Evolutionary conservation across 2,888 invertebrate species (phyloP).

Genomic region (Cerastoderma edule): DNA sequence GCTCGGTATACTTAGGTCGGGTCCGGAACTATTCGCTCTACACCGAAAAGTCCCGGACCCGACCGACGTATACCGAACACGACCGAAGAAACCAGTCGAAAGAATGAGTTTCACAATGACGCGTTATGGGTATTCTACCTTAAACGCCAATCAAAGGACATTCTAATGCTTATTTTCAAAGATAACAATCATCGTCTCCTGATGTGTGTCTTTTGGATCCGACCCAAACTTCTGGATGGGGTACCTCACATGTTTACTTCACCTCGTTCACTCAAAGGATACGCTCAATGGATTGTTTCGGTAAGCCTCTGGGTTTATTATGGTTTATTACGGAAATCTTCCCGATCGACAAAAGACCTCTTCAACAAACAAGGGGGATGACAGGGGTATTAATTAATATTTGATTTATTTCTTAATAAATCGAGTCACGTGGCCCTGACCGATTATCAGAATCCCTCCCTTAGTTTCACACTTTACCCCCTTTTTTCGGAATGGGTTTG

Average conservation of each 20-base stretch:
- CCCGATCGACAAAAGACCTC: background rate
- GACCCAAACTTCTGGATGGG: background rate
- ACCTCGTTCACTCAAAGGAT: background rate
- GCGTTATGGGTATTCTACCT: too few species aligned
- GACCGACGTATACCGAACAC: too few species aligned
- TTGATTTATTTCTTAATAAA: constrained; percentile 57
- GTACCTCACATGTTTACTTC: background rate
- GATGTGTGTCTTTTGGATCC: background rate
- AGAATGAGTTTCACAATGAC: too few species aligned
- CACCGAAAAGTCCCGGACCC: too few species aligned
- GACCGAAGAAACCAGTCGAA: too few species aligned
- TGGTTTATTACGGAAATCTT: background rate
- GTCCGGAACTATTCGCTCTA: too few species aligned
- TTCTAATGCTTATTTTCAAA: too few species aligned
- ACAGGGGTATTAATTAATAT: constrained; percentile 57
- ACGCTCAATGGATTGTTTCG: background rate
- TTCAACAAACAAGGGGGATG: constrained; percentile 43
- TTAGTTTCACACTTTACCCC: too few species aligned
- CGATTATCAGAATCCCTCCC: constrained; percentile 20
- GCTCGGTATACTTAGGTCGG: too few species aligned
- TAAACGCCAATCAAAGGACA: too few species aligned
- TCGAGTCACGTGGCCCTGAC: constrained; percentile 7
- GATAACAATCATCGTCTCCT: background rate
- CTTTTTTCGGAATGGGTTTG: too few species aligned
- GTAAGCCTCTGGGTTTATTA: background rate